A percentile compares a stretch with the other conserved stretches of the same genome.
Evolutionary conservation across 1,140 invertebrate species (phyloP).

Genomic region (Leptinotarsa lineolata): DNA sequence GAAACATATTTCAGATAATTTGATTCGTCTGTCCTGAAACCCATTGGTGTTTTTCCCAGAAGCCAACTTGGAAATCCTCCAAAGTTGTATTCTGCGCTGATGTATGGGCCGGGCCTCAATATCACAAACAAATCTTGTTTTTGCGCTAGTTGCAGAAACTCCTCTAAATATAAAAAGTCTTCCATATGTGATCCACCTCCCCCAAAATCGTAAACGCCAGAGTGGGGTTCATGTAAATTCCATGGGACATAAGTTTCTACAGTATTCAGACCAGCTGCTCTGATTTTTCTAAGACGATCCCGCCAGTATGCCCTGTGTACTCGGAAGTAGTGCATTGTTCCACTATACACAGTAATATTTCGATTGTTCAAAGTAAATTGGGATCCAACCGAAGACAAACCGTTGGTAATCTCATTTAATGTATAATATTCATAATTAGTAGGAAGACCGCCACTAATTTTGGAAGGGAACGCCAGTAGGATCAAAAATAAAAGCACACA

Average conservation of each 20-base stretch:
- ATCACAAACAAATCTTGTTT: constrained; percentile 83
- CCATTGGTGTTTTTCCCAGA: constrained; percentile 47
- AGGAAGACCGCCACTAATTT: constrained; percentile 27
- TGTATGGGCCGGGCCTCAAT: constrained; percentile 89
- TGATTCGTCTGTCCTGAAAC: constrained; percentile 58
- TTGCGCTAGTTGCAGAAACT: constrained; percentile 79
- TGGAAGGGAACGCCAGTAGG: not conserved
- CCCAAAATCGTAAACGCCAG: constrained; percentile 70
- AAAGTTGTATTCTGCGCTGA: constrained; percentile 82
- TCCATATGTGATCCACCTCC: constrained; percentile 76
- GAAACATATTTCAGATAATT: constrained; percentile 58
- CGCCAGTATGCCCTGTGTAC: constrained; percentile 67
- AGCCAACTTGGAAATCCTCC: constrained; percentile 52
- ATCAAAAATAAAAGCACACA: not conserved
- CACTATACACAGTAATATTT: constrained; percentile 57
- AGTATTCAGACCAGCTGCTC: constrained; percentile 83
- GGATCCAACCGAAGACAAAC: constrained; percentile 40
- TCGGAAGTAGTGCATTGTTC: constrained; percentile 91
- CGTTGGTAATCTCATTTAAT: constrained; percentile 38
- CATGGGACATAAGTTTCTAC: constrained; percentile 94
- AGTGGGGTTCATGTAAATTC: constrained; percentile 80
- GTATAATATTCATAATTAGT: constrained; percentile 52
- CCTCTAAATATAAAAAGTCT: constrained; percentile 59
- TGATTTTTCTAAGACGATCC: constrained; percentile 71
- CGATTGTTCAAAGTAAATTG: constrained; percentile 48